Evolutionary conservation across 1,140 invertebrate species (phyloP), one percentile per base, ranked within the genome.

Genomic region (Drosophila persimilis): DNA sequence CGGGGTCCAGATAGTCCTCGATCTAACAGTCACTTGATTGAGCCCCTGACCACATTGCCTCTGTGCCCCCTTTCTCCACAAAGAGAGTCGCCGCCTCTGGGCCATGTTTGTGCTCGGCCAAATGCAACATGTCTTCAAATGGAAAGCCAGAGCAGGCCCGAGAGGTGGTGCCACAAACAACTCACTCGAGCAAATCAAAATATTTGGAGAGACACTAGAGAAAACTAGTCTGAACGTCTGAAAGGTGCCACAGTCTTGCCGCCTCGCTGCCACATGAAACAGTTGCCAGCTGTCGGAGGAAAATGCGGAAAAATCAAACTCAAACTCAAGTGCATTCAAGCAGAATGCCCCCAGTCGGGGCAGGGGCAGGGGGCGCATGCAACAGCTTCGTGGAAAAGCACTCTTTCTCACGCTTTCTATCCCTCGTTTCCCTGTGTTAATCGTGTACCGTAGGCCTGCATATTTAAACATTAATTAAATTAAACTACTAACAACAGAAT

Each of bases 181-280:
- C 80, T 86, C 80, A 86, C 81, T 77, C 59, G 77, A 58, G 70
- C 81, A 69, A 85, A 85, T 88, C 81, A 85, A 85, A 85, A 85
- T 81, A 85, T 85, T 85, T 85, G 56, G 63, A 69, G 55, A 50
- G 48, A 47, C 50, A 44, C 17, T 39, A 39, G 35, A 54, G 48
- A 62, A 56, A 76, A 62, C 58, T 45, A 71, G 52, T 11, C 20
- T 20, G 20, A 20, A 20, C 35, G 35, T 65, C 65, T 80, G 80
- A 80, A 85, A 84, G 80, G 81, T 86, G 81, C 77, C 77, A 74
- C 53, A 52, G 54, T 13, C 1, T 11, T 11, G 11, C 47, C 51
- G 53, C 13, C 66, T 54, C 45, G 63, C 31, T 44, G 5, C 50
- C 73, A 75, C 73, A 75, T 51, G 73, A 75, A 75, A 75, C 73